Evolutionary conservation across 1,140 invertebrate genomes (phyloP).

Genomic region (Meloidogyne exigua): DNA sequence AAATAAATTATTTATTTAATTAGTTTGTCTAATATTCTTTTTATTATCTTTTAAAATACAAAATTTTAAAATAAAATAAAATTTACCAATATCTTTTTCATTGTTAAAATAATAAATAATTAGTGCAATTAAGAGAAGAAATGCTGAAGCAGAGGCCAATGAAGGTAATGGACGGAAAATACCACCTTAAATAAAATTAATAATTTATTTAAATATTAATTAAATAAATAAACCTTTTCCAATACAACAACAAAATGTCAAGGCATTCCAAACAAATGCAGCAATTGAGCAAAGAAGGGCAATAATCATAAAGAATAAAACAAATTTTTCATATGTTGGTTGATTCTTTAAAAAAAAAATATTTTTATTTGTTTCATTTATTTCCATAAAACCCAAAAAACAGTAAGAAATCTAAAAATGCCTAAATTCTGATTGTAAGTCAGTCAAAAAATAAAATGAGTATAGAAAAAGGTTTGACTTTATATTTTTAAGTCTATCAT

Average conservation of each 20-base stretch:
- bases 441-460: no score
- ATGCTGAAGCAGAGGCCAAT: constrained; percentile 33
- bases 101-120: constrained; percentile 34
- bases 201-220: not conserved
- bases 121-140: constrained; percentile 32
- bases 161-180: constrained; percentile 36
- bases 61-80: not conserved
- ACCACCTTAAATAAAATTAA: constrained; percentile 27
- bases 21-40: no score
- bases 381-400: no score
- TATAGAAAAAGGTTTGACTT: no score
- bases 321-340: constrained; percentile 47
- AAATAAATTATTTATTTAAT: no score
- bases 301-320: constrained; percentile 26
- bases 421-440: no score
- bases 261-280: constrained; percentile 44
- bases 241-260: constrained; percentile 37
- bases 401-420: no score
- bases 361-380: not conserved
- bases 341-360: constrained; percentile 37
- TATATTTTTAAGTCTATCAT: no score
- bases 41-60: no score
- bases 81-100: constrained; percentile 17
- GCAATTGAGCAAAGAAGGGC: constrained; percentile 31
- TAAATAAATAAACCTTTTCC: not conserved